These are phyloP conservation scores for Limnothrissa miodon DNA, from an alignment of 2,113 vertebrate species.

Conservation along the genomic window DNA sequence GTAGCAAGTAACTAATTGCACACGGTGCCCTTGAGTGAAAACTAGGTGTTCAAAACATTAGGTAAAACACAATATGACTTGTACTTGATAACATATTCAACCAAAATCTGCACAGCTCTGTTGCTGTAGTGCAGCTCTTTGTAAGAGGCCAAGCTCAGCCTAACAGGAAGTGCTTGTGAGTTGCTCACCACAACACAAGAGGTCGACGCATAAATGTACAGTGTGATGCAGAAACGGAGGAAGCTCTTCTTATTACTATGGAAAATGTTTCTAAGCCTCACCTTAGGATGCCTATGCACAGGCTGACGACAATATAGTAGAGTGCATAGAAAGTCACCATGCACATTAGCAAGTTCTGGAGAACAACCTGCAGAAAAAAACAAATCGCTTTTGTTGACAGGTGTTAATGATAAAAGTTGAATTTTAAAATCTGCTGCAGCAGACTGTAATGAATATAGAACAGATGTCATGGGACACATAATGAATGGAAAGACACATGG, in stretches of 20 bases:
- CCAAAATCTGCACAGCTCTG: not conserved
- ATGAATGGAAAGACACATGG: not conserved
- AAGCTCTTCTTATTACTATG: conserved; percentile 24
- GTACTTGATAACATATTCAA: not conserved
- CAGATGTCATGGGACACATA: not conserved
- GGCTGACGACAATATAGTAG: conserved; percentile 72
- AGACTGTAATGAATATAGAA: not conserved
- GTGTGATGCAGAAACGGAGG: conserved; percentile 21
- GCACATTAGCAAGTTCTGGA: conserved; percentile 75
- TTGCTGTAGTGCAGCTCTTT: not conserved
- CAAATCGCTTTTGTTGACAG: not conserved
- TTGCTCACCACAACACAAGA: conserved; percentile 23
- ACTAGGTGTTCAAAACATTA: not conserved
- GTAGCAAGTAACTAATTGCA: not conserved
- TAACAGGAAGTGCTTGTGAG: conserved; percentile 42
- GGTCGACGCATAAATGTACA: conserved; percentile 11
- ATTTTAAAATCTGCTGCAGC: not conserved
- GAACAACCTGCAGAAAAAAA: conserved; percentile 61
- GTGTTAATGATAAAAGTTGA: no score
- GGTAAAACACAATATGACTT: not conserved
- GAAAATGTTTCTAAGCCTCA: conserved; percentile 43
- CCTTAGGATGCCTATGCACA: conserved; percentile 75
- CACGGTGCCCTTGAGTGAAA: not conserved
- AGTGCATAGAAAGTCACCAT: conserved; percentile 74
- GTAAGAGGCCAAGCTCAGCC: not conserved